Conservation (phyloP, 2,113 vertebrate species). For the Numenius arquata region DNA sequence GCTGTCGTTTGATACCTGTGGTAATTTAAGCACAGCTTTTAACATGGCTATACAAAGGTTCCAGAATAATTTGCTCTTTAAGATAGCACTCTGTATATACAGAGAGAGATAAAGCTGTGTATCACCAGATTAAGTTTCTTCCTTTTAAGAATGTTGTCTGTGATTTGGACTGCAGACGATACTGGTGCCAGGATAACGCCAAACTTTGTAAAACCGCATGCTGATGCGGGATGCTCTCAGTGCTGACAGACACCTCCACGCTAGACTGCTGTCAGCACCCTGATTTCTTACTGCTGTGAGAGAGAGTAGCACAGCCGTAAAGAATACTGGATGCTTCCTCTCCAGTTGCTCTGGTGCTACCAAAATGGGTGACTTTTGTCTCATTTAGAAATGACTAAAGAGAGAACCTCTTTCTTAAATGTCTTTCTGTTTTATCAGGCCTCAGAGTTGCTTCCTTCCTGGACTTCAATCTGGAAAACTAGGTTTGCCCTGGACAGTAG, state of each 20-base stretch:
- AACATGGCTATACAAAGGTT: background rate
- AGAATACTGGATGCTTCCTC: background rate
- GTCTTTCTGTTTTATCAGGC: background rate
- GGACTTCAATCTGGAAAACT: background rate
- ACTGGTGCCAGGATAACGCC: background rate
- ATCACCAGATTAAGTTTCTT: background rate
- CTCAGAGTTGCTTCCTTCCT: background rate
- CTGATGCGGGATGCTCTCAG: background rate
- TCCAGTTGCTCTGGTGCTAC: background rate
- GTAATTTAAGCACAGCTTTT: background rate
- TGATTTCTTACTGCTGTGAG: fast-evolving
- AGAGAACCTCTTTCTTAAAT: background rate
- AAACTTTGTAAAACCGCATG: background rate
- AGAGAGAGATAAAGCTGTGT: background rate
- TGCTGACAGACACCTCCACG: fast-evolving
- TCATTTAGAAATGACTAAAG: background rate
- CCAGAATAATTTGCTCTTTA: background rate
- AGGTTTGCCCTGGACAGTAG: background rate
- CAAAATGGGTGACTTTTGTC: background rate
- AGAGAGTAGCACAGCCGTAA: background rate
- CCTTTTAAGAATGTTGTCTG: background rate
- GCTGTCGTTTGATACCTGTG: background rate
- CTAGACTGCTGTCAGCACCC: background rate
- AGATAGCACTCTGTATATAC: background rate
- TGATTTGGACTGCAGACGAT: background rate